Conservation (phyloP, 2,113 vertebrate species). For the Dascyllus trimaculatus region DNA sequence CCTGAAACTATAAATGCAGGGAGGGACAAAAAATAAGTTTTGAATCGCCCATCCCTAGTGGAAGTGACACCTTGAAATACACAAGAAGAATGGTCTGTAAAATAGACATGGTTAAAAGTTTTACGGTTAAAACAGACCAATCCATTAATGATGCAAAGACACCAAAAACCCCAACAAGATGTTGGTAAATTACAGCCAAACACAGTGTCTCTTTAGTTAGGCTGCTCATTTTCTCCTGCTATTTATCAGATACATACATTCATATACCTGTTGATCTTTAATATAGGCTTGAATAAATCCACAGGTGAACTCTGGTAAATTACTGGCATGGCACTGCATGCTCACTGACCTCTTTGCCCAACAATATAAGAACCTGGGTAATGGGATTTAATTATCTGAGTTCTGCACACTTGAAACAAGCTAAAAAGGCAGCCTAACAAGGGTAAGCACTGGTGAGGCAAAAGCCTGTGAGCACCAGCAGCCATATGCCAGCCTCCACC, state of each 20-base stretch:
- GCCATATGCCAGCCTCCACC: slow-evolving; percentile 77
- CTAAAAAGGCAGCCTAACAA: slow-evolving; percentile 49
- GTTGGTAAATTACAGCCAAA: slow-evolving; percentile 1
- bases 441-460: slow-evolving; percentile 49
- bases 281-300: not conserved
- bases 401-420: slow-evolving; percentile 40
- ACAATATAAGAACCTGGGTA: slow-evolving; percentile 14
- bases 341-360: slow-evolving; percentile 8
- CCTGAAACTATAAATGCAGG: not conserved
- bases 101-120: too few relatives aligned
- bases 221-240: not conserved
- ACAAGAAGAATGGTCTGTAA: not conserved
- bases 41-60: not conserved
- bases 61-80: not conserved
- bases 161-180: not conserved
- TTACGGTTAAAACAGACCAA: not conserved
- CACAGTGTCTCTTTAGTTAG: not conserved
- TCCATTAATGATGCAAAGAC: not conserved
- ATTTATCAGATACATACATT: not conserved
- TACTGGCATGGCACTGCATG: not conserved
- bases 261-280: not conserved
- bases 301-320: not conserved
- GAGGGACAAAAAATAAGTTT: too few relatives aligned
- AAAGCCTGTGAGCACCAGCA: slow-evolving; percentile 46
- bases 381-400: slow-evolving; percentile 36